These are phyloP conservation scores for Grammomys dolichurus DNA, from an alignment of 2,113 vertebrate species.

Conservation along the genomic window DNA sequence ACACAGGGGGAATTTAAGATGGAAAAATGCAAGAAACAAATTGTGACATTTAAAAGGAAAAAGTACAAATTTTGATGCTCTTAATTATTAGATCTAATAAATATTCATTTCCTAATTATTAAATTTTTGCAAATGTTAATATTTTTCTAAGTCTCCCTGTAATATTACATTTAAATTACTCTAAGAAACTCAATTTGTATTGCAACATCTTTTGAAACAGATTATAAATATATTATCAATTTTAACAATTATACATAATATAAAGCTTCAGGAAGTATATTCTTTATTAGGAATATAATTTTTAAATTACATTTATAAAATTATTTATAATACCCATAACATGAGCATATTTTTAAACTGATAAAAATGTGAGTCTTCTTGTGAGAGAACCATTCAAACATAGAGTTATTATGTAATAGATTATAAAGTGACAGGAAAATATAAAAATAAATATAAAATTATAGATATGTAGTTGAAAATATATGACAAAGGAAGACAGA, in stretches of 20 bases:
- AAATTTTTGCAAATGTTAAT: slow-evolving; percentile 57
- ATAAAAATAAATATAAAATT: background rate
- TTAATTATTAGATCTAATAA: slow-evolving; percentile 54
- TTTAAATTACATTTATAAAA: background rate
- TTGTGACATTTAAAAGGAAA: slow-evolving; percentile 61
- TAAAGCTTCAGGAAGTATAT: background rate
- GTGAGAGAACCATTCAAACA: no score
- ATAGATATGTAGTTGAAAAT: background rate
- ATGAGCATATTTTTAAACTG: background rate
- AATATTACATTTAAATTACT: background rate
- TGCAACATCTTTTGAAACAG: background rate
- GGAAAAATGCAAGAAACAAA: background rate
- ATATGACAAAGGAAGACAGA: background rate
- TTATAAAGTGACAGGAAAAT: no score
- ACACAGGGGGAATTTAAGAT: background rate
- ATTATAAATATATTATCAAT: background rate
- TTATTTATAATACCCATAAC: background rate
- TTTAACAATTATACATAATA: background rate
- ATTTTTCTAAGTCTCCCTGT: background rate
- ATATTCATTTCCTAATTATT: slow-evolving; percentile 53
- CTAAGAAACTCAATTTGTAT: background rate
- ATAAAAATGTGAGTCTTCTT: background rate
- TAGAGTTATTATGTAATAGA: background rate
- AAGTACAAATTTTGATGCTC: slow-evolving; percentile 3
- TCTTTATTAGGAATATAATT: background rate